These are phyloP conservation scores for Pocillopora meandrina DNA, from an alignment of 92 coral and sea anemone species.

Conservation along the genomic window DNA sequence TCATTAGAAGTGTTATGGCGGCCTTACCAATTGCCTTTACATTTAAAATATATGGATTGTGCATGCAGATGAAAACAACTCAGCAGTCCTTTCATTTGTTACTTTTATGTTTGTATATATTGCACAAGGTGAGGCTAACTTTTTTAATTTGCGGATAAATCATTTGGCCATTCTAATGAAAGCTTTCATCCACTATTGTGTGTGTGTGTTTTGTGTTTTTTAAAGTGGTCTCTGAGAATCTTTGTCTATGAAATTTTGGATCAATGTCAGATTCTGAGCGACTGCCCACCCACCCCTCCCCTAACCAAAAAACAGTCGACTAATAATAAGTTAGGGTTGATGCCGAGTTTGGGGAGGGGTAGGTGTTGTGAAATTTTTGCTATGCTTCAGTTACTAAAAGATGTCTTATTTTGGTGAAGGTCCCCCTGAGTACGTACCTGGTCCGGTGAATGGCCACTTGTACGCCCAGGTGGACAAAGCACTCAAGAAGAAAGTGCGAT, in stretches of 20 bases:
- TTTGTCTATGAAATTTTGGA: not conserved
- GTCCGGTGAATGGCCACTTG: conserved; percentile 94
- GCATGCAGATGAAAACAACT: not conserved
- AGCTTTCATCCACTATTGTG: not conserved
- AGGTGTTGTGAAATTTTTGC: not conserved
- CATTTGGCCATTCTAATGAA: conserved; percentile 10
- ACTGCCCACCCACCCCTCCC: too few relatives aligned
- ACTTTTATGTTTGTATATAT: not conserved
- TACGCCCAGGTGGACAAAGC: conserved; percentile 97
- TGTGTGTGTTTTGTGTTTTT: not conserved
- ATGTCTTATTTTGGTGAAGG: not conserved
- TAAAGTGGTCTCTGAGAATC: too few relatives aligned
- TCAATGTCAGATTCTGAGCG: too few relatives aligned
- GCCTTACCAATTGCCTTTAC: too few relatives aligned
- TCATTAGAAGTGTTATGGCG: too few relatives aligned
- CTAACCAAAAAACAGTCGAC: too few relatives aligned
- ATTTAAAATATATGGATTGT: too few relatives aligned
- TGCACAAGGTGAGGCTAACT: conserved; percentile 3
- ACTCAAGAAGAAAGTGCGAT: conserved; percentile 83
- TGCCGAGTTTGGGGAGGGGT: too few relatives aligned
- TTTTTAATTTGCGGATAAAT: not conserved
- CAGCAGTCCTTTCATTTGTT: not conserved
- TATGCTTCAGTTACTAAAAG: not conserved
- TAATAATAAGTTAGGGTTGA: too few relatives aligned
- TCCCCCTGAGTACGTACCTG: conserved; percentile 87